phyloP scores from a whole-genome alignment of 1,140 invertebrate genomes.

The Ericerus pela region DNA sequence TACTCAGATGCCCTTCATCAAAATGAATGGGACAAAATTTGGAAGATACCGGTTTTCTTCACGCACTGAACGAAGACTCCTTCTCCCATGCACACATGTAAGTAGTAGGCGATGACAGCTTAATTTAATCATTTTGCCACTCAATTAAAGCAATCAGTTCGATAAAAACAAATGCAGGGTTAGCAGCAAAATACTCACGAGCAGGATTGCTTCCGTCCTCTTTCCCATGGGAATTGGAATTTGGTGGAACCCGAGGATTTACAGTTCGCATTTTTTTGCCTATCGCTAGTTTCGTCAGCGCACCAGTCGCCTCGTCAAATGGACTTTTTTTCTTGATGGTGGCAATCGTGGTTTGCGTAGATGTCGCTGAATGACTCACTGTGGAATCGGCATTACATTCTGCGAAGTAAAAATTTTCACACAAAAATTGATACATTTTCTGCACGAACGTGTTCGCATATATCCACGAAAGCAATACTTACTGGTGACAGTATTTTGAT shows the following conservation, averaged over 20 bases:
- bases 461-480: neutral
- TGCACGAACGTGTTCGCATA: neutral
- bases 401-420: neutral
- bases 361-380: neutral
- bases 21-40: too few relatives aligned
- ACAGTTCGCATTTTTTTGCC: conserved; percentile 5
- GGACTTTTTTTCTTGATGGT: neutral
- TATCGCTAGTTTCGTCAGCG: neutral
- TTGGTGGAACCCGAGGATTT: neutral
- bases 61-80: too few relatives aligned
- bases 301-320: neutral
- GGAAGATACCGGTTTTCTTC: too few relatives aligned
- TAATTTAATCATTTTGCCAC: too few relatives aligned
- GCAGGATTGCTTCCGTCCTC: neutral
- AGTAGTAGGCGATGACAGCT: too few relatives aligned
- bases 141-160: too few relatives aligned
- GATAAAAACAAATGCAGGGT: too few relatives aligned
- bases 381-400: neutral
- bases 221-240: neutral
- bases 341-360: conserved; percentile 1
- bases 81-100: too few relatives aligned
- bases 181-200: neutral
- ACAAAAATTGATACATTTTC: too few relatives aligned
- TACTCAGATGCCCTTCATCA: too few relatives aligned
- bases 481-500: neutral